Percentiles rank a stretch among this genome's conserved stretches.
These are phyloP conservation scores for Willisornis vidua DNA, from an alignment of 2,113 vertebrate species.

Conservation along the genomic window DNA sequence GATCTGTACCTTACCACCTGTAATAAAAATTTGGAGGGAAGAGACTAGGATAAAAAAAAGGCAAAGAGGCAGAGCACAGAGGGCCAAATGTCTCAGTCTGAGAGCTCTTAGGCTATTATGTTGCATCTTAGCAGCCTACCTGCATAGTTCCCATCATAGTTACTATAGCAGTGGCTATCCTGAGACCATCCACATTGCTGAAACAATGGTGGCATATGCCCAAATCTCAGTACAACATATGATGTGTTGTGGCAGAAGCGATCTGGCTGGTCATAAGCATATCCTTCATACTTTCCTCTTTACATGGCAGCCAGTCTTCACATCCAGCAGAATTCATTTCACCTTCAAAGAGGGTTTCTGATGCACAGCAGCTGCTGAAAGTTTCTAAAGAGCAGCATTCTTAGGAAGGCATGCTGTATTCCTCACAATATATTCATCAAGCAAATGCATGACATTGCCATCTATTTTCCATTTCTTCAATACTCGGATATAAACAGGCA, in stretches of 20 bases:
- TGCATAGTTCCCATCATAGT: background rate
- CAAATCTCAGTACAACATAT: background rate
- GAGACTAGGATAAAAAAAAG: background rate
- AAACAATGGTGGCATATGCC: background rate
- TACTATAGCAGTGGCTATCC: background rate
- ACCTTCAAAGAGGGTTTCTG: background rate
- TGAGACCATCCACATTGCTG: background rate
- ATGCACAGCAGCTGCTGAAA: background rate
- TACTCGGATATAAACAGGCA: background rate
- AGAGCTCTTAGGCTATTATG: background rate
- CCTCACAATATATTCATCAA: background rate
- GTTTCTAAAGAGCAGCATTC: background rate
- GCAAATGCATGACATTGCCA: fast-evolving
- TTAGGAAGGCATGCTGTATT: background rate
- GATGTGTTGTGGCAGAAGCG: background rate
- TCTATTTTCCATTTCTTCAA: background rate
- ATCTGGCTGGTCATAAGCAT: background rate
- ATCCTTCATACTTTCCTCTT: background rate
- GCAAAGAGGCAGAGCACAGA: background rate
- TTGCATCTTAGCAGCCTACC: background rate
- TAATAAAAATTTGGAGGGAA: fast-evolving
- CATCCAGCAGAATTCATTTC: background rate
- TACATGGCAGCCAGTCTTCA: background rate
- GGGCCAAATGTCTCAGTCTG: background rate
- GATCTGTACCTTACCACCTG: fast-evolving